Percentiles rank a stretch among this genome's conserved stretches.
Evolutionary conservation across 2,797 vertebrate genomes (phyloP).

Genomic region (Etheostoma perlongum): DNA sequence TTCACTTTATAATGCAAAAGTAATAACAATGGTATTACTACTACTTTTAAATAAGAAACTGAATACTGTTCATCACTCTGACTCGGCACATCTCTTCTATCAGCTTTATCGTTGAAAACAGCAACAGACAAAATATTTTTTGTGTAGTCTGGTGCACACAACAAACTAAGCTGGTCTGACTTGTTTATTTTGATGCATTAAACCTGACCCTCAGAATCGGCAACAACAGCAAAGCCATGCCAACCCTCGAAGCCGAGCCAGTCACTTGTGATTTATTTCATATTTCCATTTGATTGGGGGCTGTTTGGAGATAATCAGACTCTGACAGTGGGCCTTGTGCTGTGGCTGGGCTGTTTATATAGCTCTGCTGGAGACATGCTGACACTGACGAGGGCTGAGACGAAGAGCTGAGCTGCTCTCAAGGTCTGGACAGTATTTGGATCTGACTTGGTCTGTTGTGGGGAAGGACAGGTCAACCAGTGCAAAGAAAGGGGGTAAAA

Average conservation of each 20-base stretch:
- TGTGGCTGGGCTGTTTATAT: constrained; percentile 84
- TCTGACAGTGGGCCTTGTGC: constrained; percentile 79
- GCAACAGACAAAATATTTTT: constrained; percentile 37
- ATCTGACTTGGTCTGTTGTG: constrained; percentile 37
- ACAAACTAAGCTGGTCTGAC: constrained; percentile 66
- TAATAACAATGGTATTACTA: constrained; percentile 10
- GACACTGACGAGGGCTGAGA: constrained; percentile 70
- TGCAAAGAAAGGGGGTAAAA: constrained; percentile 30
- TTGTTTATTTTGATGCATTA: constrained; percentile 79
- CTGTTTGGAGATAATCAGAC: constrained; percentile 80
- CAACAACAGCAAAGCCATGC: constrained; percentile 68
- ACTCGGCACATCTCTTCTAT: constrained; percentile 20
- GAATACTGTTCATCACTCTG: constrained; percentile 24
- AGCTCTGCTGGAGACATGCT: constrained; percentile 77
- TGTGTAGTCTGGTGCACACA: constrained; percentile 65
- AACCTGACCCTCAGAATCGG: constrained; percentile 73
- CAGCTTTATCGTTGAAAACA: constrained; percentile 46
- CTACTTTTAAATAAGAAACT: constrained; percentile 15
- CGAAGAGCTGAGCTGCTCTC: constrained; percentile 55
- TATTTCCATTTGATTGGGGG: constrained; percentile 80
- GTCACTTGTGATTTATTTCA: constrained; percentile 84
- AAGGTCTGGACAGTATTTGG: constrained; percentile 69
- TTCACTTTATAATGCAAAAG: not conserved
- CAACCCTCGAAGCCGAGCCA: constrained; percentile 63
- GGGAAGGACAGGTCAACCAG: constrained; percentile 46